Percentiles rank a stretch among this genome's conserved stretches.
These are phyloP conservation scores for Deilephila porcellus DNA, from an alignment of 2,888 invertebrate genomes.

Conservation along the genomic window DNA sequence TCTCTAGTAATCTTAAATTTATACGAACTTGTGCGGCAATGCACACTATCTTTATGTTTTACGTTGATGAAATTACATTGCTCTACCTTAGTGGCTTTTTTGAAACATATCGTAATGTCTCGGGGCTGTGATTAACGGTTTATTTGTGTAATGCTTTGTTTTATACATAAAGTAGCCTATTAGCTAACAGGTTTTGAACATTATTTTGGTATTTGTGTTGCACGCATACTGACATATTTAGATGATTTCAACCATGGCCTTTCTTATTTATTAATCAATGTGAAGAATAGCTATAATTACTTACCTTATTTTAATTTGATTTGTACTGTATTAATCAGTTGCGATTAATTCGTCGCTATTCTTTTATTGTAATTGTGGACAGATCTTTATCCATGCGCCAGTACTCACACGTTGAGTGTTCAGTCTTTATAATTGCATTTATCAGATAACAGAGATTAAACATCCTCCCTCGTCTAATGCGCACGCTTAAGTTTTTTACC, in stretches of 20 bases:
- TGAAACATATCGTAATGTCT: neutral
- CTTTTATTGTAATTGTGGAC: neutral
- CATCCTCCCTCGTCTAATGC: neutral
- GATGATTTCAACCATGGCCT: too few species aligned
- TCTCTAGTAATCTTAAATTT: slow-evolving; percentile 2
- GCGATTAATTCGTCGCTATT: neutral
- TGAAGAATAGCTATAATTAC: too few species aligned
- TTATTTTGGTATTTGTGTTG: too few species aligned
- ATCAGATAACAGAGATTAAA: slow-evolving; percentile 20
- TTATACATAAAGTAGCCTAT: too few species aligned
- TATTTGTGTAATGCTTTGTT: neutral
- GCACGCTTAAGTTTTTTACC: neutral
- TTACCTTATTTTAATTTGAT: too few species aligned
- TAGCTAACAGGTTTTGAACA: too few species aligned
- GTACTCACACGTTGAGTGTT: slow-evolving; percentile 26
- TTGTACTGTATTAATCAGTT: neutral
- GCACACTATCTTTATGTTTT: neutral
- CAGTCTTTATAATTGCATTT: neutral
- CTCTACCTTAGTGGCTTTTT: neutral
- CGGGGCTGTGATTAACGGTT: neutral
- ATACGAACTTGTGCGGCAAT: neutral
- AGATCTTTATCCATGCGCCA: neutral
- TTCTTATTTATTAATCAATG: too few species aligned
- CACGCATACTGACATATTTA: too few species aligned
- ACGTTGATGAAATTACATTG: neutral